phyloP scores from a whole-genome alignment of 2,797 vertebrate genomes.

The Zalophus californianus region DNA sequence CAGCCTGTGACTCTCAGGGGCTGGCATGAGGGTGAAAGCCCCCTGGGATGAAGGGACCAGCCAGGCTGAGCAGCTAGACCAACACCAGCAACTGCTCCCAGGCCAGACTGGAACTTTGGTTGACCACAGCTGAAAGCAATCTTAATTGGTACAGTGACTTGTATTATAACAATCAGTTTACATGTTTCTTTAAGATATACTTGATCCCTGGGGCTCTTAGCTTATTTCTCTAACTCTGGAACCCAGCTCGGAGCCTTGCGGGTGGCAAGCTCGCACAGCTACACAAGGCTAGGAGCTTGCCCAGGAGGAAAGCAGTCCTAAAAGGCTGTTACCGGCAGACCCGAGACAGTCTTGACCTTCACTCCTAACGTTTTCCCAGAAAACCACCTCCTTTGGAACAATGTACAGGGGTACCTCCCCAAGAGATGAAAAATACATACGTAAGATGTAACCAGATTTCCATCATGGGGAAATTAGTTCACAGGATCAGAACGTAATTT shows the following conservation, averaged over 20 bases:
- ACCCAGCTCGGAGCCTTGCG: background rate
- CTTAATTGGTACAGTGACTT: background rate
- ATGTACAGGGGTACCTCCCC: background rate
- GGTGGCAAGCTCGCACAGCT: background rate
- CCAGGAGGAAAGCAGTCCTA: background rate
- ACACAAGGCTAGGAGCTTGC: background rate
- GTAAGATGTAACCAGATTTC: constrained; percentile 24
- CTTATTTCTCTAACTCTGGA: background rate
- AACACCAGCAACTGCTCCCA: background rate
- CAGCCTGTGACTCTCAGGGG: background rate
- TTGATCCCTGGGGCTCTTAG: background rate
- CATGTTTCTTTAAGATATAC: background rate
- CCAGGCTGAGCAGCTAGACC: background rate
- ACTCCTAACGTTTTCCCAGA: background rate
- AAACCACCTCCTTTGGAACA: background rate
- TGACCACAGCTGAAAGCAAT: background rate
- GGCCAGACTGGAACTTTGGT: background rate
- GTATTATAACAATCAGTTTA: background rate
- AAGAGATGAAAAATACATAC: background rate
- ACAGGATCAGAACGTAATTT: background rate
- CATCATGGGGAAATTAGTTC: background rate
- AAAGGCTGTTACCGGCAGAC: background rate
- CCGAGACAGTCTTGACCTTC: background rate
- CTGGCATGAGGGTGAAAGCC: background rate
- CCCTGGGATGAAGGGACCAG: background rate